Evolutionary conservation across 2,888 invertebrate species (phyloP), one percentile per base, ranked within the genome.

Genomic region (Cepaea hortensis): DNA sequence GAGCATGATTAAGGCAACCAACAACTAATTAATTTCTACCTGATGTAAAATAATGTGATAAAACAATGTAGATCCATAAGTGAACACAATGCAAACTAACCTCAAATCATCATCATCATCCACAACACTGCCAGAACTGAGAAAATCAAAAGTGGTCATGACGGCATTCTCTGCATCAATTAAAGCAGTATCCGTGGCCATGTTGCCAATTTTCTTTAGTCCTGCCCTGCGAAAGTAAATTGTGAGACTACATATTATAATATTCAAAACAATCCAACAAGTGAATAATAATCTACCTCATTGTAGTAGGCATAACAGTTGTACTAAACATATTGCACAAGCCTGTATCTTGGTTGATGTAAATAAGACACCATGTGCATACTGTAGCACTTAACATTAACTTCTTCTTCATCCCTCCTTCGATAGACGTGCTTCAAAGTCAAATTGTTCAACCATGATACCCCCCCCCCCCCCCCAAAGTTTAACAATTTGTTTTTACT

Each of bases 61-160:
- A 68, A 3, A 75, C 75, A 35, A 35, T 35, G 35, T 35, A 55
- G 55, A 55, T 11, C 6, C 13, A 46, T 48, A n/a, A 35, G 9
- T 55, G 13, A 79, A 15, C 50, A 65, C 62, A 84, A 48, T 18
- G 65, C 50, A 62, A 35, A 62, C 89, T 79, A 89, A 91, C 92
- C 92, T 92, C 23, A 92, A 89, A 87, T 93, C 94, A 84, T 94
- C 94, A 76, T 94, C 94, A 87, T 95, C 94, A 95, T 98, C 98
- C 91, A 96, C 96, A 55, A 94, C 93, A 89, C 91, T 91, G 86
- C 93, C 93, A 97, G 96, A 85, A 97, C 96, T 85, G 90, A 99
- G 96, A 95, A 98, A 99, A 95, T 98, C 98, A 95, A 99, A 97
- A 95, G 98, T 98, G 84, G 98, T 98, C 96, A 98, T 97, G 87